Evolutionary conservation across 2,888 invertebrate genomes (phyloP).

Genomic region (Agriopis marginaria): DNA sequence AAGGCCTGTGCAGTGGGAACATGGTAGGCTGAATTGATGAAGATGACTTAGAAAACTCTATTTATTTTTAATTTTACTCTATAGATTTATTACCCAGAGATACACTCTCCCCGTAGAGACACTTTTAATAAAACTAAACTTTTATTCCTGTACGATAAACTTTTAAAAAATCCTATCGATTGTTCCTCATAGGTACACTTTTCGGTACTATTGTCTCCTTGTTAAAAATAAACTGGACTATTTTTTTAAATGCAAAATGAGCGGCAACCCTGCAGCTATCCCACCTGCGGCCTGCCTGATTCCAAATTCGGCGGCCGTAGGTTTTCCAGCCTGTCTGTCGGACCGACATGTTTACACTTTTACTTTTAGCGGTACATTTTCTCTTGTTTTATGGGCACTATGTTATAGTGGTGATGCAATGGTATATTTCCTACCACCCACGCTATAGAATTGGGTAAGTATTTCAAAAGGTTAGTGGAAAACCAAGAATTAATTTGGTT

Average conservation of each 20-base stretch:
- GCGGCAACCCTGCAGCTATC: conserved; percentile 22
- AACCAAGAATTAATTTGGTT: neutral
- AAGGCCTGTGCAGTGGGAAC: too few relatives aligned
- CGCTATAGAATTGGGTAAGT: conserved; percentile 20
- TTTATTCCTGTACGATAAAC: too few relatives aligned
- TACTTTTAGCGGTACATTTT: conserved; percentile 65
- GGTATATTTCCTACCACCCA: conserved; percentile 35
- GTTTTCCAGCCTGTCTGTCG: conserved; percentile 41
- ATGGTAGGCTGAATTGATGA: too few relatives aligned
- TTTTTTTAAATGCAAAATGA: neutral
- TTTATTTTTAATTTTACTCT: too few relatives aligned
- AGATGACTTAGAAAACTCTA: too few relatives aligned
- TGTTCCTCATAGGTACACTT: too few relatives aligned
- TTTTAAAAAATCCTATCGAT: too few relatives aligned
- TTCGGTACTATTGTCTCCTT: too few relatives aligned
- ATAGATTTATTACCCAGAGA: too few relatives aligned
- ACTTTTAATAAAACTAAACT: too few relatives aligned
- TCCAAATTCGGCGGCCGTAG: conserved; percentile 52
- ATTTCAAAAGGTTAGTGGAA: conserved; percentile 12
- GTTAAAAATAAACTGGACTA: neutral
- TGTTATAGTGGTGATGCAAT: conserved; percentile 35
- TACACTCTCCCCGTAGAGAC: too few relatives aligned
- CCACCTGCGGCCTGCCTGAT: conserved; percentile 41
- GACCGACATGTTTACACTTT: conserved; percentile 64
- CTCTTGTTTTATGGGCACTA: conserved; percentile 39